Base-by-base conservation (phyloP, 2,888 invertebrate genomes). In the Tetragnatha montana region DNA sequence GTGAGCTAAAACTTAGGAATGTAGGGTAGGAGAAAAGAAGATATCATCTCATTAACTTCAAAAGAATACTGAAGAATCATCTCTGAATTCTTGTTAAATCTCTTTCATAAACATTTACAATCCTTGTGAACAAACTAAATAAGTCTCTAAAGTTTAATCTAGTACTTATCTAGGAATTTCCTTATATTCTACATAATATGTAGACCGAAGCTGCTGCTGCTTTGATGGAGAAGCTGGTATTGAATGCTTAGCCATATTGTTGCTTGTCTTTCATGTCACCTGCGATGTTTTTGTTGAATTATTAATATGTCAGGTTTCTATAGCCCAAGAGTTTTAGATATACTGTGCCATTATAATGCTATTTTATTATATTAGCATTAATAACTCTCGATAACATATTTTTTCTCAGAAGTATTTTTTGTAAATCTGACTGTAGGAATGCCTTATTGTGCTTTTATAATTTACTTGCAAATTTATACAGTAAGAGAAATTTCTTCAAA, bases 81-180 rank as follows among this genome's bases (percentile, higher is more conserved):
- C 85, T 89, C 74, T 81, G 35, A 75, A 89, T 51, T 60, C 84
- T 89, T 89, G 84, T 89, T 89, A 74, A 85, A 89, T 81, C 88
- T 89, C 88, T 89, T 89, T 89, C 88, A 75, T 89, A 84, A 89
- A 75, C 85, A 85, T 81, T 89, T 76, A 76, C 85, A 81, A 78
- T 89, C 81, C 89, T 89, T 85, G 75, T 85, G 89, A 89, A 89
- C 89, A 89, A 89, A 89, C 51, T 85, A 82, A 78, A 79, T 83
- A 73, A 60, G 75, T 71, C 85, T 89, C 70, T 81, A 89, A 89
- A 84, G 80, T 81, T 84, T 81, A 89, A 80, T 81, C 68, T 89
- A 89, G 89, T 75, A 78, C 69, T 85, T 76, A 81, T 81, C 81
- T 85, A 89, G 88, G 22, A 88, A 78, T 85, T 89, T 81, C 76